Base-by-base conservation (phyloP, 2,113 vertebrate genomes). In the Albula glossodonta region DNA sequence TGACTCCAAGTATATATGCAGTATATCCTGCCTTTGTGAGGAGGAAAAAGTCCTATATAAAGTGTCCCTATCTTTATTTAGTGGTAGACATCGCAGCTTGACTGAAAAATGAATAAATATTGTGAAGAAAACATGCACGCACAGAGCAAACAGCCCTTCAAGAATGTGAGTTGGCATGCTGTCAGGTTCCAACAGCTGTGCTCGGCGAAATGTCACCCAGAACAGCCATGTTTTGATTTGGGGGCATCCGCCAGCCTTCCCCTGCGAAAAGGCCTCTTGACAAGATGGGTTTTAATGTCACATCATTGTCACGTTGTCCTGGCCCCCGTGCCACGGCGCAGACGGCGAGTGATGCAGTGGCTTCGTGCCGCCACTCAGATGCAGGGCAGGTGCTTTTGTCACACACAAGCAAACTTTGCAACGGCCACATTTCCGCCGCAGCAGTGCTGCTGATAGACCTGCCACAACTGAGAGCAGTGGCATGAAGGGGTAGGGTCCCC, bases 141-240 rank as follows among this genome's bases (percentile, higher is more conserved):
- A 87, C 88, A 90, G 92, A 92, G 93, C 91, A 94, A 94, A 94
- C 93, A 93, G 89, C 87, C 91, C 91, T 93, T 94, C 92, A 91
- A 93, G 92, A 94, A 88, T 89, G 92, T 91, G 91, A 91, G 93
- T 88, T 95, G 94, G 94, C 93, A 93, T 90, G 89, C 92, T 90
- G 92, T 93, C 81, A 89, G 88, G 90, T 88, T 89, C 92, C 92
- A 94, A 93, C 94, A 95, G 93, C 95, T 95, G 95, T 94, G 93
- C 88, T 89, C 91, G 91, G 92, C 88, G 90, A 95, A 94, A 93
- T 95, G 95, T 95, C 95, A 94, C 93, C 88, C 85, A 90, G 89
- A 91, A 86, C 86, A 84, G 89, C 87, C 80, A 88, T 90, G 89
- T 90, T 95, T 93, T 91, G 94, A 95, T 94, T 90, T 91, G 92